phyloP scores from a whole-genome alignment of 2,797 vertebrate species.

The Linurgus olivaceus region DNA sequence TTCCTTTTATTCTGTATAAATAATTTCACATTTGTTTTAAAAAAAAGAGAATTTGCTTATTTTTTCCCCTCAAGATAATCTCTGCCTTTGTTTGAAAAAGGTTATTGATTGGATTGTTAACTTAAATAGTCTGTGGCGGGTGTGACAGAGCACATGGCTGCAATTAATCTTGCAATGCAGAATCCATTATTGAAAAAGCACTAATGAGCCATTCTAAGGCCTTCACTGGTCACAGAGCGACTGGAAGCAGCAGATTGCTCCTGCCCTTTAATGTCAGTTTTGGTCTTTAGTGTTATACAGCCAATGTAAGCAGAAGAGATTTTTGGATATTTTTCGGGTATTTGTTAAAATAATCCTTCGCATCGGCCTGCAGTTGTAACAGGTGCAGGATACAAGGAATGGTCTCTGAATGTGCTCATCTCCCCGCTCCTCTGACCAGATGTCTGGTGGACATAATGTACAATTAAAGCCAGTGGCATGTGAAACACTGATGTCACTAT shows the following conservation, averaged over 20 bases:
- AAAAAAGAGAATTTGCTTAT: conserved; percentile 3
- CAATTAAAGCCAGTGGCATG: conserved; percentile 25
- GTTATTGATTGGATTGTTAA: conserved; percentile 71
- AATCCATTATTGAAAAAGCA: conserved; percentile 71
- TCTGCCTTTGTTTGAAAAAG: conserved; percentile 57
- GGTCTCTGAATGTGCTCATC: not conserved
- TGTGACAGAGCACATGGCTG: conserved; percentile 62
- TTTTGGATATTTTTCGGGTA: not conserved
- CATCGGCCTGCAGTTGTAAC: not conserved
- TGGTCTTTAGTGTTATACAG: conserved; percentile 23
- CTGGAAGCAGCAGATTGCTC: conserved; percentile 65
- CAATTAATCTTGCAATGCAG: conserved; percentile 68
- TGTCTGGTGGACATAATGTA: not conserved
- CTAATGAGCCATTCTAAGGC: conserved; percentile 68
- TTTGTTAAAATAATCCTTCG: not conserved
- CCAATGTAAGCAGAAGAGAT: not conserved
- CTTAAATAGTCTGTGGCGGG: conserved; percentile 64
- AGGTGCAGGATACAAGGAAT: not conserved
- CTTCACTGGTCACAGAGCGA: conserved; percentile 52
- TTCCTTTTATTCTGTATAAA: not conserved
- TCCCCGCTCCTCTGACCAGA: not conserved
- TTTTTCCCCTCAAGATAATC: not conserved
- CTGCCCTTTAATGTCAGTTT: conserved; percentile 50
- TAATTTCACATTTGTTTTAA: conserved; percentile 31
- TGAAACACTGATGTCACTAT: not conserved